phyloP scores from a whole-genome alignment of 2,797 vertebrate species.

The Paguma larvata region DNA sequence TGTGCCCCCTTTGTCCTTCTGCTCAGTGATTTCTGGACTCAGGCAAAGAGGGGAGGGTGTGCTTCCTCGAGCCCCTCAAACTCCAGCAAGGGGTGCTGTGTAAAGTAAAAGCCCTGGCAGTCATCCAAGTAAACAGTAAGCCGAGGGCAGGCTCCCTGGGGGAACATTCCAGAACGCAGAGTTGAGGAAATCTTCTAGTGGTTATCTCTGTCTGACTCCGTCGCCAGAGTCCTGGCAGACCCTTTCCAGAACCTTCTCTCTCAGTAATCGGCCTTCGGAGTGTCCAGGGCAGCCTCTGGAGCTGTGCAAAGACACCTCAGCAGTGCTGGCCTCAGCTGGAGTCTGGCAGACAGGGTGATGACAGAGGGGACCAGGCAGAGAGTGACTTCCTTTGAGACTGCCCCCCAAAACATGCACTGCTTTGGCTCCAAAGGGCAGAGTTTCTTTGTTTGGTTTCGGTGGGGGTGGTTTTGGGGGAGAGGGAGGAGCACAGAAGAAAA shows the following conservation, averaged over 20 bases:
- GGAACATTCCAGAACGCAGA: background rate
- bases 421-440: background rate
- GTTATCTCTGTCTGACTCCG: background rate
- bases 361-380: background rate
- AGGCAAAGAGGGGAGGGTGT: background rate
- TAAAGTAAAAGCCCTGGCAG: background rate
- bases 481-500: background rate
- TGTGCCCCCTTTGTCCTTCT: background rate
- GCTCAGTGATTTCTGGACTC: background rate
- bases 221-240: background rate
- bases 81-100: background rate
- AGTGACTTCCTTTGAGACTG: background rate
- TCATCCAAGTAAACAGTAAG: background rate
- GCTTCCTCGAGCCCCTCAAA: background rate
- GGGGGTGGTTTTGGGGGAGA: background rate
- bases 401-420: background rate
- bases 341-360: accelerated
- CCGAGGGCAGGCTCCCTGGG: background rate
- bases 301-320: background rate
- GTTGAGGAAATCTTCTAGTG: background rate
- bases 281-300: background rate
- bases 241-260: background rate
- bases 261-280: background rate
- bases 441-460: background rate
- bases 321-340: background rate